Conservation (phyloP, 2,888 invertebrate species). For the Leucophenga maculata region DNA sequence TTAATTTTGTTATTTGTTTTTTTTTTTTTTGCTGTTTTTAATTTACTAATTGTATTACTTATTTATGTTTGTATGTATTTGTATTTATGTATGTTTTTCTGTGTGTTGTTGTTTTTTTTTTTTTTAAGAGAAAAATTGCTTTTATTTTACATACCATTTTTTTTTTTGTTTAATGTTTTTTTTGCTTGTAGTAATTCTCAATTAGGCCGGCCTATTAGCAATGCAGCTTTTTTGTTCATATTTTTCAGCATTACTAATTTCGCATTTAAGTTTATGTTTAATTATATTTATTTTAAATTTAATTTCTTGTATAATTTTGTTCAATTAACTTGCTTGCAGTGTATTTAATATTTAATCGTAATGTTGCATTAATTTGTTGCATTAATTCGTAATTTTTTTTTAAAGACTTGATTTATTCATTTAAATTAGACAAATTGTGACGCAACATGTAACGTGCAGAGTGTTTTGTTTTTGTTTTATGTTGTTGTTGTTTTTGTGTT, state of each 20-base stretch:
- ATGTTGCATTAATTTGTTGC: too few species aligned
- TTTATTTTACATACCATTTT: slow-evolving; percentile 33
- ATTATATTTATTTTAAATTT: neutral
- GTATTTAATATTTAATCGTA: too few species aligned
- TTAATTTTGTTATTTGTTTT: neutral
- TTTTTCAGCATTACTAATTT: too few species aligned
- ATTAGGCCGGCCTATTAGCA: too few species aligned
- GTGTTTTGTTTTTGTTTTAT: slow-evolving; percentile 31
- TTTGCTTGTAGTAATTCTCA: slow-evolving; percentile 4
- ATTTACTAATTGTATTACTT: neutral
- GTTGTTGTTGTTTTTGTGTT: slow-evolving; percentile 29
- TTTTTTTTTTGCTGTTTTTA: neutral
- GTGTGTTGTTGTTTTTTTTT: slow-evolving; percentile 1
- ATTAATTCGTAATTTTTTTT: too few species aligned
- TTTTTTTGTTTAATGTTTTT: slow-evolving; percentile 35
- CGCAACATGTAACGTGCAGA: too few species aligned
- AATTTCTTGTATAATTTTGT: slow-evolving; percentile 16
- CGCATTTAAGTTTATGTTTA: too few species aligned
- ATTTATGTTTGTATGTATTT: slow-evolving; percentile 1
- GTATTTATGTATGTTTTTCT: slow-evolving; percentile 24
- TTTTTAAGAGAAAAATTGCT: slow-evolving; percentile 20
- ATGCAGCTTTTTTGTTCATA: too few species aligned
- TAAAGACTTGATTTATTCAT: too few species aligned
- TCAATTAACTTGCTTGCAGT: slow-evolving; percentile 25
- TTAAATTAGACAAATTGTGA: too few species aligned